Percentiles rank a stretch among this genome's conserved stretches.
Evolutionary conservation across 1,140 invertebrate genomes (phyloP).

Genomic region (Drusus annulatus): DNA sequence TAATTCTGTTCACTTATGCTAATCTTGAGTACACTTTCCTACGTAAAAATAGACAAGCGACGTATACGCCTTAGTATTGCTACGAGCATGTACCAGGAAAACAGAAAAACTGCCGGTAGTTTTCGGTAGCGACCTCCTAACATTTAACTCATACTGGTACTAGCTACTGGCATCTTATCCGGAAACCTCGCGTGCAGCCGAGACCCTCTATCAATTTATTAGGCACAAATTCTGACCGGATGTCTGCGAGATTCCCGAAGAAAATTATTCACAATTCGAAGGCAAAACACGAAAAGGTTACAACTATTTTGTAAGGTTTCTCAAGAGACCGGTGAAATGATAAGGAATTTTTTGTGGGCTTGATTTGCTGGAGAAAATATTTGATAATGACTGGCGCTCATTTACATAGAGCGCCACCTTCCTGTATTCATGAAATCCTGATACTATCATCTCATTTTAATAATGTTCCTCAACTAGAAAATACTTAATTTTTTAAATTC

Average conservation of each 20-base stretch:
- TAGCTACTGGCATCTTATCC: slow-evolving; percentile 2
- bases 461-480: slow-evolving; percentile 25
- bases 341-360: not conserved
- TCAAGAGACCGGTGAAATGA: not conserved
- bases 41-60: slow-evolving; percentile 16
- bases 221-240: slow-evolving; percentile 31
- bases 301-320: not conserved
- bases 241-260: not conserved
- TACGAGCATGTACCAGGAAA: slow-evolving; percentile 9
- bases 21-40: not conserved
- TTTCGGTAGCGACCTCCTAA: slow-evolving; percentile 31
- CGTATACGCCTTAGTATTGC: not conserved
- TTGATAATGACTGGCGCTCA: not conserved
- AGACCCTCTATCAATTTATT: slow-evolving; percentile 19
- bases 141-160: too few relatives aligned
- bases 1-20: too few relatives aligned
- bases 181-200: slow-evolving; percentile 27
- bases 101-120: not conserved
- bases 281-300: not conserved
- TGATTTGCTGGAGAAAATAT: not conserved
- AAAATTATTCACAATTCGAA: not conserved
- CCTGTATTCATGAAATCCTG: slow-evolving; percentile 23
- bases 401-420: slow-evolving; percentile 16
- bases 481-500: not conserved
- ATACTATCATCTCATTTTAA: slow-evolving; percentile 30